Evolutionary conservation across 2,888 invertebrate species (phyloP).

Genomic region (Thera britannica): DNA sequence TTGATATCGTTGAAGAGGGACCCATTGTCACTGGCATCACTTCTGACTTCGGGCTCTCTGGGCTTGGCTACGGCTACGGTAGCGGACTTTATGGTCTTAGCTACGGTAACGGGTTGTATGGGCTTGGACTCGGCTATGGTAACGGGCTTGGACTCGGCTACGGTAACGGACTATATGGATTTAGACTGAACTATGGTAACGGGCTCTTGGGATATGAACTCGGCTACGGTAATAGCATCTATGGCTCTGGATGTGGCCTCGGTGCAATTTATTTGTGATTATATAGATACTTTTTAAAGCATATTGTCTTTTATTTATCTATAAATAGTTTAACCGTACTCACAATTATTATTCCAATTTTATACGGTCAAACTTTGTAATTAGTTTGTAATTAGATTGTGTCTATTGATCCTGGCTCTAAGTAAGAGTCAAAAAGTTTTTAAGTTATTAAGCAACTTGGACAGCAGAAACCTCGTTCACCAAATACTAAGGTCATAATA

Average conservation of each 20-base stretch:
- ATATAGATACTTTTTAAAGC: not conserved
- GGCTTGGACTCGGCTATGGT: not conserved
- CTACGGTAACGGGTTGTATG: not conserved
- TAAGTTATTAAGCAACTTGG: too few species aligned
- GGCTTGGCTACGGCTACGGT: conserved; percentile 2
- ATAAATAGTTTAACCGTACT: too few species aligned
- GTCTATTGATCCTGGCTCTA: too few species aligned
- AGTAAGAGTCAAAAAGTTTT: too few species aligned
- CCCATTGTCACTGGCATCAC: conserved; percentile 12
- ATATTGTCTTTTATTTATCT: conserved; percentile 1
- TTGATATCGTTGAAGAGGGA: conserved; percentile 1
- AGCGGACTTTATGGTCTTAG: not conserved
- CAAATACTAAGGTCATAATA: too few species aligned
- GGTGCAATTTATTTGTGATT: not conserved
- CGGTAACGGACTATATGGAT: not conserved
- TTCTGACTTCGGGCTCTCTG: not conserved
- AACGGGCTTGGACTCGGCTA: conserved; percentile 1
- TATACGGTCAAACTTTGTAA: too few species aligned
- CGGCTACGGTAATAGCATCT: not conserved
- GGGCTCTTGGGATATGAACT: too few species aligned
- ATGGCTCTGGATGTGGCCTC: not conserved
- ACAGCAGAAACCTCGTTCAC: too few species aligned
- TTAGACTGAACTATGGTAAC: conserved; percentile 9
- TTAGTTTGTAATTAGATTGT: too few species aligned
- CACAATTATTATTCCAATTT: too few species aligned